Conservation (phyloP, 1,140 invertebrate genomes). For the Meloidogyne chitwoodi region DNA sequence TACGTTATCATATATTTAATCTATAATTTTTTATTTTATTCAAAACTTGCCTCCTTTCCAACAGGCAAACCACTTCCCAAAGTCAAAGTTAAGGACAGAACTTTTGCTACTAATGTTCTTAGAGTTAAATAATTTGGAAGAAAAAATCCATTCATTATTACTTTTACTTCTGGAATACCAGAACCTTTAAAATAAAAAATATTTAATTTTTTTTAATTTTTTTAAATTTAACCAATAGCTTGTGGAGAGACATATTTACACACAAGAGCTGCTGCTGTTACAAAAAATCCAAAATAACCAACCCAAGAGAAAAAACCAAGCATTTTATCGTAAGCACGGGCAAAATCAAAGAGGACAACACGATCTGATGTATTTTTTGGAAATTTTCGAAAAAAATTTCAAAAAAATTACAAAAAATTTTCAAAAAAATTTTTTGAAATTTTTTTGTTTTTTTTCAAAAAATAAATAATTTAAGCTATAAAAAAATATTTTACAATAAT, state of each 20-base stretch:
- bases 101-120: conserved; percentile 86
- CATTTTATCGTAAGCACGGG: conserved; percentile 31
- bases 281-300: conserved; percentile 49
- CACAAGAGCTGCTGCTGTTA: conserved; percentile 44
- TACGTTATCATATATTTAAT: background rate
- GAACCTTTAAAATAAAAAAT: conserved; percentile 14
- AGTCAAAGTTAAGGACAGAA: conserved; percentile 87
- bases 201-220: background rate
- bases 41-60: conserved; percentile 79
- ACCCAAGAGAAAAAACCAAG: conserved; percentile 50
- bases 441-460: too few species aligned
- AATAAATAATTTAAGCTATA: too few species aligned
- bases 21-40: background rate
- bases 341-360: conserved; percentile 49
- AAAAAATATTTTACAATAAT: conserved; percentile 40
- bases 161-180: conserved; percentile 96
- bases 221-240: conserved; percentile 43
- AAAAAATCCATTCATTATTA: conserved; percentile 88
- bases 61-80: conserved; percentile 89
- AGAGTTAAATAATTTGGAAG: conserved; percentile 95
- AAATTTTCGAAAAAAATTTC: background rate
- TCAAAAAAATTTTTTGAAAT: too few species aligned
- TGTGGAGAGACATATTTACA: conserved; percentile 53
- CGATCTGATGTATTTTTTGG: conserved; percentile 40
- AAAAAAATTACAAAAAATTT: background rate